phyloP scores from a whole-genome alignment of 1,140 invertebrate species.

The Scaptomyza graminum region DNA sequence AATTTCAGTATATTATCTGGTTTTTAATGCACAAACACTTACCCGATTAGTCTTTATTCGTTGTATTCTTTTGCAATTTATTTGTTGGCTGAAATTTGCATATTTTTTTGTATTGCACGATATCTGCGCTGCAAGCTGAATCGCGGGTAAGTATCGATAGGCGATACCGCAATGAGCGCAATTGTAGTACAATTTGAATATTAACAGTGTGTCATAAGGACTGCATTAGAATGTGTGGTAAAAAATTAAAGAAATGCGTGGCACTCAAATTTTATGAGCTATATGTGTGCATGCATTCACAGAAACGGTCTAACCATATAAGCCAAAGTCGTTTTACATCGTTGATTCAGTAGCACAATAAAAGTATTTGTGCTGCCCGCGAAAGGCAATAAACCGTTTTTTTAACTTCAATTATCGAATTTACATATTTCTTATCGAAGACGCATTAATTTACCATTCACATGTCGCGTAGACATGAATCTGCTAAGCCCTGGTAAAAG shows the following conservation, averaged over 20 bases:
- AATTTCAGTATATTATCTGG: neutral
- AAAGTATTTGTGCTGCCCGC: neutral
- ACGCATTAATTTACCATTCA: conserved; percentile 36
- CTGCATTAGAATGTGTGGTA: neutral
- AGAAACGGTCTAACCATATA: no score
- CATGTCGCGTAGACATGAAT: conserved; percentile 14
- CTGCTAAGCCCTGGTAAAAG: conserved; percentile 25
- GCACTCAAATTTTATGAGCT: no score
- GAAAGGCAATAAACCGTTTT: no score
- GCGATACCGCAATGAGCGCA: conserved; percentile 5
- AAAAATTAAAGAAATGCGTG: no score
- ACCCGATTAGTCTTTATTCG: conserved; percentile 13
- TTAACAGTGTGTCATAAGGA: neutral
- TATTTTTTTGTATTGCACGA: conserved; percentile 17
- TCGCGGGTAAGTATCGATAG: conserved; percentile 25
- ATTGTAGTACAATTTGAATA: conserved; percentile 19
- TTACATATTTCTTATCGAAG: conserved; percentile 20
- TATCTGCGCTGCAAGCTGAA: neutral
- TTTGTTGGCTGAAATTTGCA: conserved; percentile 17
- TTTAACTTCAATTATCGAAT: neutral
- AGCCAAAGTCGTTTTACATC: neutral
- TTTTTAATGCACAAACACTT: neutral
- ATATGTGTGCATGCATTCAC: neutral
- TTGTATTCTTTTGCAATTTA: neutral
- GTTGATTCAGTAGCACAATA: neutral